Conservation (phyloP, 1,140 invertebrate genomes). For the Geopemphigus sp. region DNA sequence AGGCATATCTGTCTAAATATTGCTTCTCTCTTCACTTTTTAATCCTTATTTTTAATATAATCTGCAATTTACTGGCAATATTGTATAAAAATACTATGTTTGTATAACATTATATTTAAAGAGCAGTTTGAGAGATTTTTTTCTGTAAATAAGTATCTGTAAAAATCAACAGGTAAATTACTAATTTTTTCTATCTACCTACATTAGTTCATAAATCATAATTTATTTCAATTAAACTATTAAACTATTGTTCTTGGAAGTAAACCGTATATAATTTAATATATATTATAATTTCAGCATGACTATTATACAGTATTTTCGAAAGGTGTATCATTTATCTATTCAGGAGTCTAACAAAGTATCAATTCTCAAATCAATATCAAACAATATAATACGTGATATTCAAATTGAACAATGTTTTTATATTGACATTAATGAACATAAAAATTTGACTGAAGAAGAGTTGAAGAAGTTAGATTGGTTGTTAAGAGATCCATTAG, state of each 20-base stretch:
- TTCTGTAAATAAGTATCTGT: background rate
- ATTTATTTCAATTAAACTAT: background rate
- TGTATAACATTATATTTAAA: no score
- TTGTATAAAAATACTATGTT: no score
- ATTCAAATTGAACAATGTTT: slow-evolving; percentile 38
- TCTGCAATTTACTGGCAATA: no score
- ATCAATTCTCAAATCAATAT: slow-evolving; percentile 18
- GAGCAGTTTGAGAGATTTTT: background rate
- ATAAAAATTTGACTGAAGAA: slow-evolving; percentile 54
- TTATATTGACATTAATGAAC: slow-evolving; percentile 24
- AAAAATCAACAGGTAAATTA: slow-evolving; percentile 6
- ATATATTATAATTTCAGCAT: slow-evolving; percentile 8
- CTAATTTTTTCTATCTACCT: background rate
- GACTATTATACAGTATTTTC: slow-evolving; percentile 34
- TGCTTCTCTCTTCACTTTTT: no score
- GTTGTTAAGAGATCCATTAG: slow-evolving; percentile 68
- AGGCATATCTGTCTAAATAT: no score
- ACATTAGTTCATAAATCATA: background rate
- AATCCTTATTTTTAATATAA: no score
- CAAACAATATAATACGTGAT: background rate
- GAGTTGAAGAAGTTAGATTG: slow-evolving; percentile 66
- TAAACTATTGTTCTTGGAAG: background rate
- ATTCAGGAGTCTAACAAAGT: slow-evolving; percentile 12
- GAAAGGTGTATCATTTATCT: background rate
- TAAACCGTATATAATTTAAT: background rate